Evolutionary conservation across 2,797 vertebrate species (phyloP).

Genomic region (Enteromius treurensis): DNA sequence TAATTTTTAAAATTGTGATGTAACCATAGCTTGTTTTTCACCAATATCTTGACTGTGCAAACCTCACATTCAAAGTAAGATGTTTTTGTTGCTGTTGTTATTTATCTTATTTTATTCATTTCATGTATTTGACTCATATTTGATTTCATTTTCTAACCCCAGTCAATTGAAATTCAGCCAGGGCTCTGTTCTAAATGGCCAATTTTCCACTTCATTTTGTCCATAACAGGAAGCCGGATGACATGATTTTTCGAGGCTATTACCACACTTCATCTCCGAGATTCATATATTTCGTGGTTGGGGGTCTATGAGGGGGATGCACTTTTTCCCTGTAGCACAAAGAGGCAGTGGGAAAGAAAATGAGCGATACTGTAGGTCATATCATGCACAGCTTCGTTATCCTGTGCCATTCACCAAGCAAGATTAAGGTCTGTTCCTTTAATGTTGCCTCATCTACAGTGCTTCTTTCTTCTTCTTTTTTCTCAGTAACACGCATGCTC

Average conservation of each 20-base stretch:
- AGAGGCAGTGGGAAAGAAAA: conserved; percentile 3
- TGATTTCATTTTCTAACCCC: conserved; percentile 25
- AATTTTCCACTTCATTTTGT: conserved; percentile 57
- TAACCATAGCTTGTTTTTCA: neutral
- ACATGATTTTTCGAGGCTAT: conserved; percentile 22
- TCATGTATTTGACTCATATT: neutral
- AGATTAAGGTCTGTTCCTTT: conserved; percentile 28
- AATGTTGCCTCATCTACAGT: conserved; percentile 17
- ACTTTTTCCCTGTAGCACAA: conserved; percentile 5
- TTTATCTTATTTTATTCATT: neutral
- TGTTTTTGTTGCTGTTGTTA: neutral
- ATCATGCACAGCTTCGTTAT: conserved; percentile 25
- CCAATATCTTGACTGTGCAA: neutral
- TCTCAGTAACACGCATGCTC: neutral
- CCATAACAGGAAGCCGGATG: conserved; percentile 28
- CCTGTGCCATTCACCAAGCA: conserved; percentile 31
- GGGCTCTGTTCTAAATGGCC: conserved; percentile 38
- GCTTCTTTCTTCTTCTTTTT: conserved; percentile 10
- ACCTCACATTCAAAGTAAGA: neutral
- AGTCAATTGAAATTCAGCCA: conserved; percentile 36
- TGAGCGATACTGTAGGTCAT: conserved; percentile 1
- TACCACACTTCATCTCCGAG: conserved; percentile 31
- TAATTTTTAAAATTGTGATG: neutral
- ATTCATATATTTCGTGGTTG: conserved; percentile 39
- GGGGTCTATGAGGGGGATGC: conserved; percentile 9